A percentile compares a stretch with the other conserved stretches of the same genome.
These are phyloP conservation scores for Drosophila paranaensis DNA, from an alignment of 2,888 invertebrate genomes.

Conservation along the genomic window DNA sequence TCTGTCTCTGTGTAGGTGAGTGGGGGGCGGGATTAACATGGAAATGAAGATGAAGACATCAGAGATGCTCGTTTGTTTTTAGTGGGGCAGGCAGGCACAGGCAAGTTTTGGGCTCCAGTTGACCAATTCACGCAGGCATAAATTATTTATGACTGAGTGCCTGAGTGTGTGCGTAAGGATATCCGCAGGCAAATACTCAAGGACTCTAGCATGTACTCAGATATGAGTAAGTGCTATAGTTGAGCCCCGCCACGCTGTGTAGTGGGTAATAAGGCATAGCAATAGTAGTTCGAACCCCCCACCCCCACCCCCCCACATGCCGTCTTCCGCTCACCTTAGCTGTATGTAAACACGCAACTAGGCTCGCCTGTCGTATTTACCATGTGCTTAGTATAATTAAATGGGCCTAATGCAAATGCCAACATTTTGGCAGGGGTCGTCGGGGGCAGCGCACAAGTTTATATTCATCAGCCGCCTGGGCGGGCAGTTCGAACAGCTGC, in stretches of 20 bases:
- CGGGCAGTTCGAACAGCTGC: conserved; percentile 42
- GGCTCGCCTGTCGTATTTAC: conserved; percentile 66
- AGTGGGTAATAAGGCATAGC: conserved; percentile 53
- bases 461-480: conserved; percentile 63
- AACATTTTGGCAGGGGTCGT: background rate
- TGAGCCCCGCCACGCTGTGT: conserved; percentile 10
- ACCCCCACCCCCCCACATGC: background rate
- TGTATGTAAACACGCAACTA: conserved; percentile 52
- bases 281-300: conserved; percentile 17
- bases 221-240: conserved; percentile 39
- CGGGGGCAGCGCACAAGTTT: conserved; percentile 40
- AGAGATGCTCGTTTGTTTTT: conserved; percentile 37
- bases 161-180: conserved; percentile 24
- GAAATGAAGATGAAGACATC: conserved; percentile 61
- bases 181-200: conserved; percentile 53
- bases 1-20: background rate
- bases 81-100: conserved; percentile 7
- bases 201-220: conserved; percentile 28
- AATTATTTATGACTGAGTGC: conserved; percentile 71
- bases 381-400: conserved; percentile 81
- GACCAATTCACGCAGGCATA: conserved; percentile 76
- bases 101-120: conserved; percentile 41
- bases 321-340: conserved; percentile 10
- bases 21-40: conserved; percentile 42
- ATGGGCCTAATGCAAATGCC: conserved; percentile 77